phyloP scores from a whole-genome alignment of 2,113 vertebrate species.

The Panurus biarmicus region DNA sequence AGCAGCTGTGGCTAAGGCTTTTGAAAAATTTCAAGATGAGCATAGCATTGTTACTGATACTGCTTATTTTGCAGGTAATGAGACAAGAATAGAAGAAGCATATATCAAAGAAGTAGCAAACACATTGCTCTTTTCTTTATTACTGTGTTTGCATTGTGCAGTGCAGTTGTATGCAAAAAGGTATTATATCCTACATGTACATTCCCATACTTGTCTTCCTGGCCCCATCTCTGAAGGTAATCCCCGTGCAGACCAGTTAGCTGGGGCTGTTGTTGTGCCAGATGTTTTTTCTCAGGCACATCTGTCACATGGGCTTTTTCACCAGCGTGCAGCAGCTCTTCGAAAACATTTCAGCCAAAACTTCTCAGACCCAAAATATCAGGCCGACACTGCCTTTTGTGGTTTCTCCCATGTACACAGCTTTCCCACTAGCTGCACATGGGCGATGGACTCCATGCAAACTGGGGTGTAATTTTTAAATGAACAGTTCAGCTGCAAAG shows the following conservation, averaged over 20 bases:
- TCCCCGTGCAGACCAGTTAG: neutral
- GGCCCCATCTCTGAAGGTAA: neutral
- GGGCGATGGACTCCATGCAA: too few relatives aligned
- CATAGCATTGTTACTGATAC: neutral
- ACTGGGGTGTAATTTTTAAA: too few relatives aligned
- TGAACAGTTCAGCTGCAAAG: too few relatives aligned
- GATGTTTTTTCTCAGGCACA: neutral
- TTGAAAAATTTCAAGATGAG: neutral
- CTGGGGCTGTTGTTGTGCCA: neutral
- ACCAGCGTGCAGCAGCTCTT: neutral
- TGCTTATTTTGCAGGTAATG: neutral
- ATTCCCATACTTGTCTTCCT: neutral
- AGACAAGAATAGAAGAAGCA: neutral
- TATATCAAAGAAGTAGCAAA: neutral
- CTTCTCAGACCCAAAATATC: too few relatives aligned
- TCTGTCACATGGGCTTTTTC: neutral
- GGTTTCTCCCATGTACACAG: too few relatives aligned
- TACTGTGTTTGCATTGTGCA: neutral
- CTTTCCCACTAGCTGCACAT: too few relatives aligned
- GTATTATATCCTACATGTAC: neutral
- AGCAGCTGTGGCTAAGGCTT: neutral
- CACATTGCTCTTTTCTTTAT: neutral
- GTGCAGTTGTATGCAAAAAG: neutral
- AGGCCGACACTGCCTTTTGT: too few relatives aligned
- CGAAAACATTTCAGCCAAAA: too few relatives aligned